Conservation (phyloP, 2,888 invertebrate genomes). For the Gryllus longicercus region DNA sequence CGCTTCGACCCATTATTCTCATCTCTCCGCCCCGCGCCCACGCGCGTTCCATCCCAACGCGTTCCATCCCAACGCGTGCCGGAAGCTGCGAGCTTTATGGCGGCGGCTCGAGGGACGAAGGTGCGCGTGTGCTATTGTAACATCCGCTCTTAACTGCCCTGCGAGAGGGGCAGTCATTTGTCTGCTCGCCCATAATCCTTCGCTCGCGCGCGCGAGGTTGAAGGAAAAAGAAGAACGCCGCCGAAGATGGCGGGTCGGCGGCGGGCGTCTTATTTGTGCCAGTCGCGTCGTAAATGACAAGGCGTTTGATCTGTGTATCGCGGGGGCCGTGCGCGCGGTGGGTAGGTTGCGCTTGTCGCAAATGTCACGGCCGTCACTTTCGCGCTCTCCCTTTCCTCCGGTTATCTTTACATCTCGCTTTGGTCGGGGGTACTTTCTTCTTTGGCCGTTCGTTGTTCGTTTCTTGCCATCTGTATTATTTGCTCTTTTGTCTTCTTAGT, state of each 20-base stretch:
- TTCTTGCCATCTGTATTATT: no score
- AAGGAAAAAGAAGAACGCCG: neutral
- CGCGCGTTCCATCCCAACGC: neutral
- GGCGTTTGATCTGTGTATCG: neutral
- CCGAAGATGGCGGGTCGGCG: neutral
- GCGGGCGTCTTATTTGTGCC: neutral
- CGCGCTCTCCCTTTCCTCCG: neutral
- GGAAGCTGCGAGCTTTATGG: neutral
- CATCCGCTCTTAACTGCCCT: neutral
- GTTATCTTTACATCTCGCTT: no score
- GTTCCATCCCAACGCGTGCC: neutral
- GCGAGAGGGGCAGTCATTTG: neutral
- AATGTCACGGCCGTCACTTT: neutral
- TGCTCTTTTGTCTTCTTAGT: no score
- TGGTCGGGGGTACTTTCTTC: no score
- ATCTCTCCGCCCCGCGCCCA: neutral
- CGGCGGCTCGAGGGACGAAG: neutral
- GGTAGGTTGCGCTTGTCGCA: no score
- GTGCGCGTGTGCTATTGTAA: neutral
- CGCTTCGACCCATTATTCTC: no score
- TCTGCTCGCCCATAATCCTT: conserved; percentile 6
- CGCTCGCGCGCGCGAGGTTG: neutral
- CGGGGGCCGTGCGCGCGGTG: neutral
- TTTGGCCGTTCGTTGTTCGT: no score
- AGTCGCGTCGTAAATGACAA: conserved; percentile 7